These are phyloP conservation scores for Orthosia cruda DNA, from an alignment of 2,888 invertebrate genomes.

Conservation along the genomic window DNA sequence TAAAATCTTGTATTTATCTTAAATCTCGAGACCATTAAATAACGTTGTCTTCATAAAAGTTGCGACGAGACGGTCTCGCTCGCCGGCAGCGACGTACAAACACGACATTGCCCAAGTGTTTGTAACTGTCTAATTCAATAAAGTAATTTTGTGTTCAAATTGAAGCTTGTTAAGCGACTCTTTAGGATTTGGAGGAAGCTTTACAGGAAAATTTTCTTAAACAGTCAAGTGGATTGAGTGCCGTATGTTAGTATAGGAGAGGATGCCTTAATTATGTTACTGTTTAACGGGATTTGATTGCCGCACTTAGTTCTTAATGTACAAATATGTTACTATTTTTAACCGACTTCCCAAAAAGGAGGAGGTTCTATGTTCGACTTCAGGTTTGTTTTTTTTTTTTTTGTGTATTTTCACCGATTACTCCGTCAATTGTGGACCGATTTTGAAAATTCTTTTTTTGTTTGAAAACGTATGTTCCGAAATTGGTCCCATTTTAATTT, in stretches of 20 bases:
- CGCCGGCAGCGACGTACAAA: constrained; percentile 4
- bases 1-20: constrained; percentile 27
- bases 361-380: too few relatives aligned
- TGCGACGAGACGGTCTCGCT: constrained; percentile 13
- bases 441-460: too few relatives aligned
- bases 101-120: constrained; percentile 28
- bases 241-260: background rate
- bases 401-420: too few relatives aligned
- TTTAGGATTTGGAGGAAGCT: constrained; percentile 25
- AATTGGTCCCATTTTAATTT: too few relatives aligned
- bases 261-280: too few relatives aligned
- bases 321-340: too few relatives aligned
- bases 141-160: constrained; percentile 49
- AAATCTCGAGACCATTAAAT: constrained; percentile 32
- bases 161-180: constrained; percentile 34
- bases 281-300: too few relatives aligned
- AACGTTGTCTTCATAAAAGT: constrained; percentile 24
- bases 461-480: too few relatives aligned
- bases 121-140: constrained; percentile 44
- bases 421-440: too few relatives aligned
- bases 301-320: too few relatives aligned
- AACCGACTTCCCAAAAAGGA: too few relatives aligned
- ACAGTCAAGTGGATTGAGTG: constrained; percentile 11
- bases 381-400: too few relatives aligned
- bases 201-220: constrained; percentile 1